Percentiles rank a stretch among this genome's conserved stretches.
phyloP scores from a whole-genome alignment of 2,888 invertebrate genomes.

The Drosophila lutescens region DNA sequence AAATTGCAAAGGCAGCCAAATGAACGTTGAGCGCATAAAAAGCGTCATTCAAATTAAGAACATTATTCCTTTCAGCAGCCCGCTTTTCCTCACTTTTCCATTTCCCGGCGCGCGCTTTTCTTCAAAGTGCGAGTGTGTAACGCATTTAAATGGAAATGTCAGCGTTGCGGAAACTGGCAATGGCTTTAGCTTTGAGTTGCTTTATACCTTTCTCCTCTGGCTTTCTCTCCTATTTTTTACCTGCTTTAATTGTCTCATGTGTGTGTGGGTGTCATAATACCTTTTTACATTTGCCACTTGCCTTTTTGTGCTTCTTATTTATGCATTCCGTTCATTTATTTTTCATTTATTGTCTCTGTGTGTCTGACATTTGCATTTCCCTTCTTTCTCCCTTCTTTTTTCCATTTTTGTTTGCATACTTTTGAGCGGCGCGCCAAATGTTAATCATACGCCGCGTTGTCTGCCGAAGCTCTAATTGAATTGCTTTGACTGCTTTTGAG shows the following conservation, averaged over 20 bases:
- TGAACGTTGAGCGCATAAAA: conserved; percentile 56
- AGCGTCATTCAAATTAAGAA: conserved; percentile 67
- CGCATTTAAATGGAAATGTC: conserved; percentile 57
- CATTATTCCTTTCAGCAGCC: conserved; percentile 55
- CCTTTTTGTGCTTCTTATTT: conserved; percentile 66
- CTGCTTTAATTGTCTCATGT: conserved; percentile 63
- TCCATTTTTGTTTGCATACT: conserved; percentile 55
- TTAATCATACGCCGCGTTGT: conserved; percentile 50
- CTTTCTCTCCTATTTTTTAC: conserved; percentile 27
- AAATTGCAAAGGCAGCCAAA: conserved; percentile 49
- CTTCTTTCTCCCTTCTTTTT: conserved; percentile 30
- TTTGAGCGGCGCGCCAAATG: conserved; percentile 47
- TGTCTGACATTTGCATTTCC: conserved; percentile 70
- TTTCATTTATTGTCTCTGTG: conserved; percentile 64
- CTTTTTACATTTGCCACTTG: conserved; percentile 63
- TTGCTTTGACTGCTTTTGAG: conserved; percentile 45
- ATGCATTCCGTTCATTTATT: conserved; percentile 67
- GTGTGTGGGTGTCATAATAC: conserved; percentile 50
- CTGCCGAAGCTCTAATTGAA: conserved; percentile 61
- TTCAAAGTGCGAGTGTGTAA: conserved; percentile 48
- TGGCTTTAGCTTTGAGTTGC: conserved; percentile 18
- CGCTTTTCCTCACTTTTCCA: background rate
- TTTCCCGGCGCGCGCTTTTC: conserved; percentile 5
- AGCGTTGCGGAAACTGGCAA: conserved; percentile 44
- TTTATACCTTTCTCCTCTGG: background rate